phyloP scores from a whole-genome alignment of 2,888 invertebrate genomes.

The Hydraecia micacea region DNA sequence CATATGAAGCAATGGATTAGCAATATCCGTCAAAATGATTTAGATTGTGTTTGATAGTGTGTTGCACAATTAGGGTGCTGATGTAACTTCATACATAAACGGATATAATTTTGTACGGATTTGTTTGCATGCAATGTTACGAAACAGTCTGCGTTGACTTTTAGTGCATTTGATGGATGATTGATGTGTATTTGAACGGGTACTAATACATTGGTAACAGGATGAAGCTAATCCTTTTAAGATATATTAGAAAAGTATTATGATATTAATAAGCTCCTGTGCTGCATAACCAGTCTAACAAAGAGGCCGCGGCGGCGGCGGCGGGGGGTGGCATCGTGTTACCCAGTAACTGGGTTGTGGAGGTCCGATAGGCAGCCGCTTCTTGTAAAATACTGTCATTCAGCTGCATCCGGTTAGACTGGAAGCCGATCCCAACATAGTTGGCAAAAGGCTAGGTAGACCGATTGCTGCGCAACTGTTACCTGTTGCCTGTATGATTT shows the following conservation, averaged over 20 bases:
- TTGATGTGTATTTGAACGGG: constrained; percentile 31
- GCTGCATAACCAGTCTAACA: background rate
- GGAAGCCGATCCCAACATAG: background rate
- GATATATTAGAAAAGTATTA: background rate
- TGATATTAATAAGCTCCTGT: background rate
- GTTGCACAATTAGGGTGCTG: background rate
- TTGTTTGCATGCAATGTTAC: constrained; percentile 11
- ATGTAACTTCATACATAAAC: constrained; percentile 1
- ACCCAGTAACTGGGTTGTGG: background rate
- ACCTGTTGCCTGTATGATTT: background rate
- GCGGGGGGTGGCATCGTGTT: background rate
- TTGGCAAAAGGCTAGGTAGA: background rate
- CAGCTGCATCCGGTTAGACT: background rate
- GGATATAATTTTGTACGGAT: background rate
- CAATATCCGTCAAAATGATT: background rate
- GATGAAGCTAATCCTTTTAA: constrained; percentile 6
- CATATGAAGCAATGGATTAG: background rate
- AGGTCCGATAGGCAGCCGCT: background rate
- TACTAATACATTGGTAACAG: background rate
- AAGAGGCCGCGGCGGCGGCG: no score
- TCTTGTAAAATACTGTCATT: background rate
- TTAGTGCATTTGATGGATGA: constrained; percentile 28
- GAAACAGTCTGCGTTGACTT: constrained; percentile 31
- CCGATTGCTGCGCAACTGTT: background rate
- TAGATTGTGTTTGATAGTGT: background rate